phyloP scores from a whole-genome alignment of 1,140 invertebrate species.

The Pentalonia nigronervosa region DNA sequence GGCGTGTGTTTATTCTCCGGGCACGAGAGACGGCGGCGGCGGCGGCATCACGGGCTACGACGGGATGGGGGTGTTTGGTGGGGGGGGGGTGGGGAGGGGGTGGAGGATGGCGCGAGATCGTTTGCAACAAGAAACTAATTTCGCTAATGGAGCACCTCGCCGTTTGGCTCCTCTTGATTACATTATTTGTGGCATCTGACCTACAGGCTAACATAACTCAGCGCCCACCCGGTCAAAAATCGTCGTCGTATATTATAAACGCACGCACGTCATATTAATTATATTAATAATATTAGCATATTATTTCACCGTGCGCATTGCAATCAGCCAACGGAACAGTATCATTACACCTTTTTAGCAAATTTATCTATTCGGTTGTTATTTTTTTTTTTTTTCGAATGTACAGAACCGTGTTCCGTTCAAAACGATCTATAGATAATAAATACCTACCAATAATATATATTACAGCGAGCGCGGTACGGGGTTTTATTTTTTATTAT shows the following conservation, averaged over 20 bases:
- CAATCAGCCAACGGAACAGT: not conserved
- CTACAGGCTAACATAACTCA: conserved; percentile 28
- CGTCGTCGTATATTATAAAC: not conserved
- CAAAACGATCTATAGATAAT: not conserved
- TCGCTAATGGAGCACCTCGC: conserved; percentile 53
- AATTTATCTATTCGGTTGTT: not conserved
- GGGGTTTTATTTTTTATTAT: not conserved
- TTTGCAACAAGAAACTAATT: conserved; percentile 56
- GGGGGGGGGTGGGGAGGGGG: too few relatives aligned
- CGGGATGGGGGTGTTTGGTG: too few relatives aligned
- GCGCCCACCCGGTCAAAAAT: not conserved
- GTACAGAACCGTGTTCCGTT: not conserved
- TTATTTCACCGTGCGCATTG: not conserved
- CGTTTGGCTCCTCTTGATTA: conserved; percentile 42
- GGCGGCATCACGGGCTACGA: not conserved
- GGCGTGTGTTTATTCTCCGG: conserved; percentile 53
- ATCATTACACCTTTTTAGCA: not conserved
- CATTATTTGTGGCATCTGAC: conserved; percentile 45
- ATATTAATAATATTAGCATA: not conserved
- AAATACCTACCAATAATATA: not conserved
- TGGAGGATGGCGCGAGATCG: not conserved
- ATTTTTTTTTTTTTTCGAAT: not conserved
- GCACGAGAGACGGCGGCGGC: not conserved
- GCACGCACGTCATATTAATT: not conserved
- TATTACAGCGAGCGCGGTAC: not conserved